Evolutionary conservation across 2,113 vertebrate species (phyloP).

Genomic region (Poecile atricapillus): DNA sequence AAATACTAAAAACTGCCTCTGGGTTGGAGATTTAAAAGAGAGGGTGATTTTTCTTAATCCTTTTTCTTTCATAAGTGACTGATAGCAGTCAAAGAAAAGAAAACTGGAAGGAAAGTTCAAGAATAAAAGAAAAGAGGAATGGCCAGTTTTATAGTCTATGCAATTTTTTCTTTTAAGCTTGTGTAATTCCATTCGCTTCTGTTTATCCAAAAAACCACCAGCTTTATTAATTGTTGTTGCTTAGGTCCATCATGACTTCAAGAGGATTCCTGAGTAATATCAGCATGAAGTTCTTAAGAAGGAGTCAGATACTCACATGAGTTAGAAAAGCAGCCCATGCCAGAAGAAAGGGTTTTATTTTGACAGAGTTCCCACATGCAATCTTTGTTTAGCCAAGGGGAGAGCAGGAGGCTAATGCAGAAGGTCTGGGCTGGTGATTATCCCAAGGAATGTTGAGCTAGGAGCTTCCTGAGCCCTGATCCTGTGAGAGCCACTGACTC

Average conservation of each 20-base stretch:
- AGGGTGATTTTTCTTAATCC: neutral
- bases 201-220: neutral
- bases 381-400: neutral
- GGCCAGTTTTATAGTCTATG: neutral
- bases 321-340: neutral
- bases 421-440: neutral
- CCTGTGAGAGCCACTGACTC: slow-evolving; percentile 21
- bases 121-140: neutral
- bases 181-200: neutral
- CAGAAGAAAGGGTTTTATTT: neutral
- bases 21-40: neutral
- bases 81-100: neutral
- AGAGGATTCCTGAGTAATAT: neutral
- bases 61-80: neutral
- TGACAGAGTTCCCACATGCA: neutral
- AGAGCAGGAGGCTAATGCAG: neutral
- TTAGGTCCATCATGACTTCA: neutral
- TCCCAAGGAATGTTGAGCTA: neutral
- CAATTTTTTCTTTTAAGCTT: neutral
- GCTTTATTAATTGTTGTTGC: neutral
- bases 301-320: neutral
- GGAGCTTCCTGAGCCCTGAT: slow-evolving; percentile 4
- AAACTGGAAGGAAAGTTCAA: neutral
- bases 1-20: slow-evolving; percentile 18
- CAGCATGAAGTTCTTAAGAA: neutral